Base-by-base conservation (phyloP, 2,113 vertebrate genomes). In the Orientallactaga bullata region DNA sequence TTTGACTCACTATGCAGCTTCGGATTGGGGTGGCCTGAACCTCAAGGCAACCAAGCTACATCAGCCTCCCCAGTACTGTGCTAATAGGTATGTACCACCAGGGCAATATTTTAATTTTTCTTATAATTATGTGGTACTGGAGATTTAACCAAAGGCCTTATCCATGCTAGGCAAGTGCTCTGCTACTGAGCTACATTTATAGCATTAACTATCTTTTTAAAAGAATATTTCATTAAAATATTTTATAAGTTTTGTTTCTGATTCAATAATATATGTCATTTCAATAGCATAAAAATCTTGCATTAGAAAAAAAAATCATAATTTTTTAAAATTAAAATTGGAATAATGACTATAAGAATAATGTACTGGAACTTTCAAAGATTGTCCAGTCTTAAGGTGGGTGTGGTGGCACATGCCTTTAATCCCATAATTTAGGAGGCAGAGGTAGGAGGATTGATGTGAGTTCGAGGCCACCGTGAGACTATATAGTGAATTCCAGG, bases 281-380 rank as follows among this genome's bases (percentile, higher is more conserved):
- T 90, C 28, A 77, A 91, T 32, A 83, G 9, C 69, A 88, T 4
- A 15, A 88, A 92, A 92, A 85, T 17, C 12, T 16, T 83, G 93
- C 91, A 60, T 84, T 66, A 88, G n/a, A 88, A 88, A 88, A 61
- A 61, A 61, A 39, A 5, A 79, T 15, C 76, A 30, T 28, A 84
- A 37, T 35, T 90, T 80, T 76, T 89, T 91, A 85, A 95, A 85
- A 20, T 84, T 96, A 87, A 93, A 81, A 81, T 80, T 63, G 24
- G 91, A 85, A 60, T 8, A 58, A 88, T 47, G 10, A 3, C 83
- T 83, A 42, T 42, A 0, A 68, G 35, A 73, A 63, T 78, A 51
- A 76, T 71, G 16, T n/a, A 80, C 35, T 66, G 23, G 18, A 91
- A 69, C 13, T 89, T 91, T 72, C 65, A 77, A 87, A 94, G 7